Evolutionary conservation across 2,113 vertebrate species (phyloP), one percentile per base, ranked within the genome.

Genomic region (Camelus bactrianus): DNA sequence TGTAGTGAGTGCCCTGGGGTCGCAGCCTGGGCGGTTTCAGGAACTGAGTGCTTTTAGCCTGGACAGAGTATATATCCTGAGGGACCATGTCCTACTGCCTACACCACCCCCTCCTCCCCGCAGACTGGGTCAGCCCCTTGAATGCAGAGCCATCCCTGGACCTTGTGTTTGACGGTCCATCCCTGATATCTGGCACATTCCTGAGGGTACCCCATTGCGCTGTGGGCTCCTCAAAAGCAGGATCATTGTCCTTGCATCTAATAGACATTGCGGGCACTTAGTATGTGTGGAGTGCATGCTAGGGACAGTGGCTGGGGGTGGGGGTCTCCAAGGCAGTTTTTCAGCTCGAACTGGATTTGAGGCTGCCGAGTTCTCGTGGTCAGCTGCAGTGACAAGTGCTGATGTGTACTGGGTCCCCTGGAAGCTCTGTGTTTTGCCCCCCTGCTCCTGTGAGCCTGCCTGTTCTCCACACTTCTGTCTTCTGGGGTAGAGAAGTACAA

Each of bases 161-260:
- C 22, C 84, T 93, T 15, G 42, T 22, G 12, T 72, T 35, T 22
- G 72, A 1, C 14, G 0, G 17, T 62, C 35, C 20, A 0, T 14
- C 52, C 5, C 22, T 0, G 48, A 46, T 10, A 0, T 13, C 85
- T 0, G 15, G 81, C n/a, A 20, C 16, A 6, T 3, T 6, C 42
- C 20, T 3, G 20, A 12, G 46, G 2, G 3, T 10, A 42, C 70
- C 48, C 48, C 24, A 11, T 8, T 13, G n/a, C 50, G 35, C 77
- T 5, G 1, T 19, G 50, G 7, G 14, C 52, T 52, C 38, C 80
- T 60, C 16, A 7, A 12, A 60, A 42, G 65, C 22, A 8, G 12
- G 24, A 12, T 28, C 0, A 0, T 13, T 42, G 62, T 28, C 8
- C 65, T 30, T 50, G 20, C 54, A 20, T 17, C 80, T 32, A 8